A percentile compares a stretch with the other conserved stretches of the same genome.
Evolutionary conservation across 2,888 invertebrate species (phyloP).

Genomic region (Habroteleia sp.): DNA sequence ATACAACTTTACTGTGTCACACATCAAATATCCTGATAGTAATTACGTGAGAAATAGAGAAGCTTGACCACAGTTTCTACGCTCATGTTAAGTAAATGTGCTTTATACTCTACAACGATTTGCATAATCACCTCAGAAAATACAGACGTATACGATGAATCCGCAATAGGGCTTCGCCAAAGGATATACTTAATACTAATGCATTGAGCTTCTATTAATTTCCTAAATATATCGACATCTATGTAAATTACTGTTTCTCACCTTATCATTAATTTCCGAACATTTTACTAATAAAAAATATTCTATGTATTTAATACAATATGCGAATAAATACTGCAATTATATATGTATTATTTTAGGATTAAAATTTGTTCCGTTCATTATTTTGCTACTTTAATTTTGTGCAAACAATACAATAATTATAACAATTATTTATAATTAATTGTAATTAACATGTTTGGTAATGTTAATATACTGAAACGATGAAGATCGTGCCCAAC

Average conservation of each 20-base stretch:
- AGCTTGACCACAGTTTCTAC: constrained; percentile 55
- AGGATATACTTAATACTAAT: constrained; percentile 59
- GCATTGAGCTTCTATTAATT: constrained; percentile 63
- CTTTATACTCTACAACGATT: constrained; percentile 67
- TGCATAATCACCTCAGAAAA: constrained; percentile 75
- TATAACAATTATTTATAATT: too few relatives aligned
- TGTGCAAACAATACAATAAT: too few relatives aligned
- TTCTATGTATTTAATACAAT: too few relatives aligned
- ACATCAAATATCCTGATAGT: constrained; percentile 63
- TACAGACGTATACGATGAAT: constrained; percentile 69
- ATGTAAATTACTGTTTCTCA: constrained; percentile 12
- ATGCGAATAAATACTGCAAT: too few relatives aligned
- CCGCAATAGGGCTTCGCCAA: constrained; percentile 32
- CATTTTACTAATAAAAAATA: too few relatives aligned
- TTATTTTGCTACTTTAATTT: too few relatives aligned
- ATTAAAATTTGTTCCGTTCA: too few relatives aligned
- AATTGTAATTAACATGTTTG: too few relatives aligned
- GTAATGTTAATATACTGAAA: too few relatives aligned
- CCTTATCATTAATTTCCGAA: not conserved
- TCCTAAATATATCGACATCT: constrained; percentile 28
- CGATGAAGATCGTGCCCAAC: too few relatives aligned
- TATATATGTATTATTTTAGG: too few relatives aligned
- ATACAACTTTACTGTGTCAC: constrained; percentile 19
- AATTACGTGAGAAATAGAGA: constrained; percentile 67
- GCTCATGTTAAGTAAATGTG: constrained; percentile 44